Evolutionary conservation across 2,113 vertebrate species (phyloP), one percentile per base, ranked within the genome.

Genomic region (Haplochromis vanheusdeni): DNA sequence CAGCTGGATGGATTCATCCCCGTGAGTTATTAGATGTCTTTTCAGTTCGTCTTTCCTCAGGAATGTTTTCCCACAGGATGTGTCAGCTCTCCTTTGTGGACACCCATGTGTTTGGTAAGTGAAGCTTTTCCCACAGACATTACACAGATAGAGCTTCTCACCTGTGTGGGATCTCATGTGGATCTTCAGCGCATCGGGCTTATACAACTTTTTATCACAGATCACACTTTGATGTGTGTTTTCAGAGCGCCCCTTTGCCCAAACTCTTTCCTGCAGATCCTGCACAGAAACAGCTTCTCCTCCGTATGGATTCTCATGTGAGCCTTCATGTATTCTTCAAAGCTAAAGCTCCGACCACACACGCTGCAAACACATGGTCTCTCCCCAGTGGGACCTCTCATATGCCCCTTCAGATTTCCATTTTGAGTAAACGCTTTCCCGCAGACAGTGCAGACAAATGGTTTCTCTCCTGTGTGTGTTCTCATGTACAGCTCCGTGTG

Each of bases 251-350:
- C 80, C 45, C 82, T 58, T 86, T 85, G 73, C 1, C 88, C 40
- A 28, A 93, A 93, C 0, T 86, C 88, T 51, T 93, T 90, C 12
- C 88, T 90, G 26, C 89, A 93, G 19, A 93, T 33, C 70, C 91
- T 91, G 73, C 91, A 91, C 1, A 81, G 84, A 0, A 89, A 87
- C 4, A 88, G 91, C 5, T 91, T 93, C 89, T 93, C 88, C 3
- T 90, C 82, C 0, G 79, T 89, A 86, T 89, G 89, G 56, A 89
- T 88, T 5, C 86, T 88, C 91, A 86, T 68, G 54, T 92, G 87
- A 13, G 80, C 82, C 84, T 17, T 90, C 91, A 1, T 87, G 47
- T 92, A 89, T 6, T 85, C 89, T 9, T 92, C 88, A 13, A 89
- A 92, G 82, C 86, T 51, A 19, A 92, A 13, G 81, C 77, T 83